phyloP scores from a whole-genome alignment of 2,797 vertebrate genomes.

The Aplochiton taeniatus region DNA sequence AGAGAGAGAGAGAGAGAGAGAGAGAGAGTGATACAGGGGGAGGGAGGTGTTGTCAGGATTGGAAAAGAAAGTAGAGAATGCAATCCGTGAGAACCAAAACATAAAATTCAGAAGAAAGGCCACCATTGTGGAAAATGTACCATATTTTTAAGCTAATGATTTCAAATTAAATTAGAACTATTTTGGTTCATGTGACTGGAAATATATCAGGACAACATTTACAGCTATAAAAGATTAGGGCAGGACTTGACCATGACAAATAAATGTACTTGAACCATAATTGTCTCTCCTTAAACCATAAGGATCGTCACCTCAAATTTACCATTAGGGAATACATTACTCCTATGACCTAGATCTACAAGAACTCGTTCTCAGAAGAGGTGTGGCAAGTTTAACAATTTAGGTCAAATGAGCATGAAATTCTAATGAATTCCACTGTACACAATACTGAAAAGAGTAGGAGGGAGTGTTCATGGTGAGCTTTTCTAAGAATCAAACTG shows the following conservation, averaged over 20 bases:
- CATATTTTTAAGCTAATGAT: background rate
- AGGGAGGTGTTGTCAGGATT: background rate
- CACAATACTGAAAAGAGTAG: background rate
- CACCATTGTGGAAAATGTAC: background rate
- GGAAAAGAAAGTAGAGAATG: background rate
- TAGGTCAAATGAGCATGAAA: background rate
- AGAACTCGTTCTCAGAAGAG: background rate
- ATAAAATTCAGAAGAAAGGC: too few relatives aligned
- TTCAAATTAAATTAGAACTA: conserved; percentile 27
- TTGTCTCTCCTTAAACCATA: too few relatives aligned
- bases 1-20: background rate
- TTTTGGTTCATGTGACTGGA: conserved; percentile 8
- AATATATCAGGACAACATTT: conserved; percentile 1
- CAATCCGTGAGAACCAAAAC: background rate
- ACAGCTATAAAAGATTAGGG: background rate
- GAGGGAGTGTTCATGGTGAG: background rate
- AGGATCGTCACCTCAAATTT: too few relatives aligned
- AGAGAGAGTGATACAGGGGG: background rate
- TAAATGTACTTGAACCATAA: too few relatives aligned
- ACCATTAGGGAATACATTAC: too few relatives aligned
- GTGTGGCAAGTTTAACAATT: background rate
- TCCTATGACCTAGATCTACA: too few relatives aligned
- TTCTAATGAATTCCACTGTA: background rate
- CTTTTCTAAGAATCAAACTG: background rate
- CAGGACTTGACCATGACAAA: too few relatives aligned